Percentiles rank a stretch among this genome's conserved stretches.
Conservation (phyloP, 2,113 vertebrate species). For the Sylvietta virens region DNA sequence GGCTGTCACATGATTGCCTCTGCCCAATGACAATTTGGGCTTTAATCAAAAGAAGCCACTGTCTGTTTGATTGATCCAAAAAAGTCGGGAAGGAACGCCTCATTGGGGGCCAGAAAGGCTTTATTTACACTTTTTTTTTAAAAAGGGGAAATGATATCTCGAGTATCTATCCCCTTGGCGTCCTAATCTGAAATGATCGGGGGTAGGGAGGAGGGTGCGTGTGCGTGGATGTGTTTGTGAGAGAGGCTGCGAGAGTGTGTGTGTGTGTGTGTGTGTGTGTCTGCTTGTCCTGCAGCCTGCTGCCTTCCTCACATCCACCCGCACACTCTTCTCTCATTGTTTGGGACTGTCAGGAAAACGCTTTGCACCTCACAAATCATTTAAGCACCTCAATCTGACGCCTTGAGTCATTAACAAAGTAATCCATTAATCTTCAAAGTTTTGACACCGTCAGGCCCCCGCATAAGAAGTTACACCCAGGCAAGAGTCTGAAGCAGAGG, state of each 20-base stretch:
- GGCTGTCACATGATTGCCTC: slow-evolving; percentile 99
- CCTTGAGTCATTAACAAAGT: slow-evolving; percentile 88
- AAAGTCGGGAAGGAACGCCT: slow-evolving; percentile 95
- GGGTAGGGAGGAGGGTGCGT: neutral
- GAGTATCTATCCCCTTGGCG: slow-evolving; percentile 59
- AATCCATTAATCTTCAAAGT: slow-evolving; percentile 89
- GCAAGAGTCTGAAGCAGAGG: slow-evolving; percentile 46
- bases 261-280: slow-evolving; percentile 4
- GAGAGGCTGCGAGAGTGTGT: slow-evolving; percentile 25
- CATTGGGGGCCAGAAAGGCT: slow-evolving; percentile 87
- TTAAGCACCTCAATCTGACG: slow-evolving; percentile 83
- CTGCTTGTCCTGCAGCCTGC: slow-evolving; percentile 58
- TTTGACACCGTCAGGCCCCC: slow-evolving; percentile 79
- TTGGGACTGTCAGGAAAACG: slow-evolving; percentile 89
- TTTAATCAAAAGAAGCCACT: slow-evolving; percentile 99
- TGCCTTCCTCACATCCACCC: slow-evolving; percentile 75
- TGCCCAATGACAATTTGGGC: slow-evolving; percentile 99
- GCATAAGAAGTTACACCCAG: slow-evolving; percentile 72
- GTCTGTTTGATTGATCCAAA: slow-evolving; percentile 99
- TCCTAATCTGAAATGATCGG: slow-evolving; percentile 51
- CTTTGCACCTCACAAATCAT: slow-evolving; percentile 87
- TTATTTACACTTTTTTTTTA: slow-evolving; percentile 90
- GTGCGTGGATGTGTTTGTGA: slow-evolving; percentile 36
- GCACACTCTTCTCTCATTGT: slow-evolving; percentile 87
- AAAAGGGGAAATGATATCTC: slow-evolving; percentile 62